Conservation (phyloP, 1,140 invertebrate genomes). For the Stegodyphus mimosarum region DNA sequence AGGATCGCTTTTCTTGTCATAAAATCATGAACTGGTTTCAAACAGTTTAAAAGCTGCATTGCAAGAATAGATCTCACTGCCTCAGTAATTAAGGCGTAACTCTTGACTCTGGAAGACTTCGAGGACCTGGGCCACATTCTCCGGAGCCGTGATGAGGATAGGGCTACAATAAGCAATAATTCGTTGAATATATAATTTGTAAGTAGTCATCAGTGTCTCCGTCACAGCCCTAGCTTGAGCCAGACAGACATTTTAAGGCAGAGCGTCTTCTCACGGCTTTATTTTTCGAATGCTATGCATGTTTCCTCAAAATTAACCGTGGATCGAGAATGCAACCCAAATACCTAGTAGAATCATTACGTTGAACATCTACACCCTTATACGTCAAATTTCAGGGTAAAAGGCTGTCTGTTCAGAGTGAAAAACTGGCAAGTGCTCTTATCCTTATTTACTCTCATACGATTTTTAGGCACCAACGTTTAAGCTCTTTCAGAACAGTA, state of each 20-base stretch:
- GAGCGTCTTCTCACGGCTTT: not conserved
- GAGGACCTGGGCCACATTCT: not conserved
- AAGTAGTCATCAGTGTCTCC: not conserved
- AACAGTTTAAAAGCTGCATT: not conserved
- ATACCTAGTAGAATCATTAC: not conserved
- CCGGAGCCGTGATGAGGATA: not conserved
- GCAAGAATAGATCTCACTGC: not conserved
- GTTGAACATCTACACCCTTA: not conserved
- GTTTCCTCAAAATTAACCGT: not conserved
- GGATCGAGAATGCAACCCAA: not conserved
- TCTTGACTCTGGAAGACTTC: not conserved
- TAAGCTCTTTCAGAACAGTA: too few relatives aligned
- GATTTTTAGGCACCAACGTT: too few relatives aligned
- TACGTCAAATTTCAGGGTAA: not conserved
- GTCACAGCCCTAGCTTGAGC: not conserved
- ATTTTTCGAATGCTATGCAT: not conserved
- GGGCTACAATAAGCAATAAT: not conserved
- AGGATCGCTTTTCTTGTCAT: not conserved
- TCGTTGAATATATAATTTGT: slow-evolving; percentile 12
- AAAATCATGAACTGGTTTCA: not conserved
- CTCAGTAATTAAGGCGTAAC: not conserved
- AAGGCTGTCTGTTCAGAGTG: not conserved
- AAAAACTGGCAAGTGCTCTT: too few relatives aligned
- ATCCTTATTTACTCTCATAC: too few relatives aligned
- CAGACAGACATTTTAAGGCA: not conserved